Percentiles rank a stretch among this genome's conserved stretches.
phyloP scores from a whole-genome alignment of 2,888 invertebrate genomes.

The Oeneis ivallda region DNA sequence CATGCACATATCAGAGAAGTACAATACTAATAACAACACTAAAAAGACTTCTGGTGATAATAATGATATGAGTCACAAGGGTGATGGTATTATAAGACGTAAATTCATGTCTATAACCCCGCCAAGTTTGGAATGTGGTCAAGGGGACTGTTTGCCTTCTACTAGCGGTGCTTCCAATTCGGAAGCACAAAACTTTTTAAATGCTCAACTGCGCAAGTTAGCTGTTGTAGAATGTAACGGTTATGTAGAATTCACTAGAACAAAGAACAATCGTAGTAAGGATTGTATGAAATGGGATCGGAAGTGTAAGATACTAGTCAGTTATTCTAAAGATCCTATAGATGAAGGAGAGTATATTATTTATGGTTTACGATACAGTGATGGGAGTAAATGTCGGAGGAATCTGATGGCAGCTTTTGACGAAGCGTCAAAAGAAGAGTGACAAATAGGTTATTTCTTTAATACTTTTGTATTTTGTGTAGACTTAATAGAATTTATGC shows the following conservation, averaged over 20 bases:
- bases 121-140: slow-evolving; percentile 67
- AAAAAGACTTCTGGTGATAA: slow-evolving; percentile 49
- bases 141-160: slow-evolving; percentile 75
- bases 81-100: slow-evolving; percentile 55
- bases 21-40: slow-evolving; percentile 46
- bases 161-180: slow-evolving; percentile 66
- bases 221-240: slow-evolving; percentile 76
- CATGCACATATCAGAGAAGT: slow-evolving; percentile 34
- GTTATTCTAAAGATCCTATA: slow-evolving; percentile 79
- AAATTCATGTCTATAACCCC: slow-evolving; percentile 66
- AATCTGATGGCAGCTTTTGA: slow-evolving; percentile 81
- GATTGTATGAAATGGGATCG: slow-evolving; percentile 82
- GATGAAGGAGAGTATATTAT: slow-evolving; percentile 81
- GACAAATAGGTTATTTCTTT: neutral
- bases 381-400: slow-evolving; percentile 82
- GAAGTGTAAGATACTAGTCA: slow-evolving; percentile 83
- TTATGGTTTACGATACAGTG: slow-evolving; percentile 83
- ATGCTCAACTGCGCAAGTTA: slow-evolving; percentile 67
- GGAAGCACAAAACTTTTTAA: slow-evolving; percentile 60
- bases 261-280: slow-evolving; percentile 58
- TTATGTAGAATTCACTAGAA: slow-evolving; percentile 69
- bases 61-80: slow-evolving; percentile 56
- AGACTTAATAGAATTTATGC: slow-evolving; percentile 1
- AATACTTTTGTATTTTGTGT: neutral
- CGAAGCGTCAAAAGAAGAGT: slow-evolving; percentile 59